Evolutionary conservation across 2,113 vertebrate genomes (phyloP).

Genomic region (Phalacrocorax carbo): DNA sequence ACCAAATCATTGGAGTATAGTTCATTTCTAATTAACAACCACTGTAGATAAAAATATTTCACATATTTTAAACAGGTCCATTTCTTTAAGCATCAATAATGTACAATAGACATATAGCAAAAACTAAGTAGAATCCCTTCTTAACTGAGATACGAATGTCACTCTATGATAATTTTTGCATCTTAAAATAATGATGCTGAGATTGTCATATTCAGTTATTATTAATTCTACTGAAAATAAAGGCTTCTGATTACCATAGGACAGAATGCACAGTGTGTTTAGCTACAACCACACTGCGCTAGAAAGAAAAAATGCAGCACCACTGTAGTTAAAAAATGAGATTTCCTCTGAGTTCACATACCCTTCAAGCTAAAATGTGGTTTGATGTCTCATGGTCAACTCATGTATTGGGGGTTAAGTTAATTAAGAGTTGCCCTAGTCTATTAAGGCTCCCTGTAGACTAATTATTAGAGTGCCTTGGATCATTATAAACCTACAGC

Average conservation of each 20-base stretch:
- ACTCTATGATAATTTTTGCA: neutral
- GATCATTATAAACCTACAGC: constrained; percentile 72
- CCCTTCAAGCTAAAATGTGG: constrained; percentile 71
- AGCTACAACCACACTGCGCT: constrained; percentile 21
- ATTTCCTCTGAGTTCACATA: constrained; percentile 70
- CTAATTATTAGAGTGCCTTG: constrained; percentile 79
- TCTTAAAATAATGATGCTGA: constrained; percentile 37
- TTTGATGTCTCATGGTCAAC: constrained; percentile 79
- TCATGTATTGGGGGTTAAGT: constrained; percentile 75
- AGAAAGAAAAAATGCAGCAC: constrained; percentile 42
- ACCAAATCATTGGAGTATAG: neutral
- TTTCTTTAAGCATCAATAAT: neutral
- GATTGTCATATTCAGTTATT: neutral
- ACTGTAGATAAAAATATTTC: neutral
- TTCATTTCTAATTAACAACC: neutral
- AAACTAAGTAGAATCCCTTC: neutral
- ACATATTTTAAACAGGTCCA: neutral
- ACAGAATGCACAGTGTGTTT: neutral
- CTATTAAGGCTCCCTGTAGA: constrained; percentile 76
- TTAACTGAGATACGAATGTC: neutral
- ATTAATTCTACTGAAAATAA: constrained; percentile 53
- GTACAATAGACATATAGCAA: neutral
- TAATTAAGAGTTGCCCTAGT: constrained; percentile 79
- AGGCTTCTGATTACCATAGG: constrained; percentile 8
- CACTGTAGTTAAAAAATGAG: constrained; percentile 69